Evolutionary conservation across 2,888 invertebrate species (phyloP).

Genomic region (Troglohyphantes excavatus): DNA sequence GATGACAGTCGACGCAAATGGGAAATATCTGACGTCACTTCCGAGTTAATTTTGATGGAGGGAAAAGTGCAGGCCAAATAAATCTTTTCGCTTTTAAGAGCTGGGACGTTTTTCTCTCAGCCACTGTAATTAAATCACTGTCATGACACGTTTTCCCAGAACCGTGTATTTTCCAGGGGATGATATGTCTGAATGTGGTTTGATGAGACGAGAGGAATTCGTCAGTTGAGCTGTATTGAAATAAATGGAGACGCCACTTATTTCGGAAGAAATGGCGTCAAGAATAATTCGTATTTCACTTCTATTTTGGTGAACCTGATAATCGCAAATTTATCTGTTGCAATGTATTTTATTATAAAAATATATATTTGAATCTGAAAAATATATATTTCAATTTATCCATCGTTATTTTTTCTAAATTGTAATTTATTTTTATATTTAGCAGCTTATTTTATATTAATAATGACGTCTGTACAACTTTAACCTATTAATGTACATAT

Average conservation of each 20-base stretch:
- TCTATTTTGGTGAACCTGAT: too few relatives aligned
- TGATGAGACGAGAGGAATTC: not conserved
- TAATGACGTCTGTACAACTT: too few relatives aligned
- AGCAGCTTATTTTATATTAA: too few relatives aligned
- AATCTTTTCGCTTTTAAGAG: slow-evolving; percentile 33
- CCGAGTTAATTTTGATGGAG: slow-evolving; percentile 59
- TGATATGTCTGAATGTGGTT: not conserved
- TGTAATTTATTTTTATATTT: too few relatives aligned
- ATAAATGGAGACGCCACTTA: not conserved
- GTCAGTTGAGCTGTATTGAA: not conserved
- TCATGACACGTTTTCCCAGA: slow-evolving; percentile 7
- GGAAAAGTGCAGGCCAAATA: slow-evolving; percentile 49
- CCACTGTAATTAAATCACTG: slow-evolving; percentile 62
- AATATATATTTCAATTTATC: too few relatives aligned
- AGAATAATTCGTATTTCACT: too few relatives aligned
- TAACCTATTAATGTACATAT: too few relatives aligned
- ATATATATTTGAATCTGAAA: too few relatives aligned
- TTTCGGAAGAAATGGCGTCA: too few relatives aligned
- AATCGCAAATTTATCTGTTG: too few relatives aligned
- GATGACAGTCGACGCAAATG: slow-evolving; percentile 37
- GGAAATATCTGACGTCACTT: slow-evolving; percentile 32
- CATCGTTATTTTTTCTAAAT: too few relatives aligned
- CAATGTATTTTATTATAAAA: too few relatives aligned
- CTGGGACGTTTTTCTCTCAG: slow-evolving; percentile 24
- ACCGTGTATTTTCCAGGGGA: not conserved